Evolutionary conservation across 30 jellyfish, hydroid and myxozoan species (phyloP).

Genomic region (Hydractinia echinata): DNA sequence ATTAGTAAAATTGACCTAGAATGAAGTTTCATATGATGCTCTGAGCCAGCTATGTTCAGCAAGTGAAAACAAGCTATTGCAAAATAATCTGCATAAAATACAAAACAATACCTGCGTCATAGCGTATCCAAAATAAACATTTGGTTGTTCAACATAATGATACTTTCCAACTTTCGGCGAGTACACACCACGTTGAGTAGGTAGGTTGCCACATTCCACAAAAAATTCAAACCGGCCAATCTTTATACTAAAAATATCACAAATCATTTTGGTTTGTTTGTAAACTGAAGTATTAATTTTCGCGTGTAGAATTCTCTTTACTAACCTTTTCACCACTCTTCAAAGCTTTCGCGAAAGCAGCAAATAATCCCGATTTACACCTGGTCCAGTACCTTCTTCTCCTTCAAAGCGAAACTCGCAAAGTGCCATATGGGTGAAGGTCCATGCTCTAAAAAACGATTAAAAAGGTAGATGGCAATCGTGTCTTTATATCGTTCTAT

Average conservation of each 20-base stretch:
- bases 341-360: constrained; percentile 70
- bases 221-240: constrained; percentile 39
- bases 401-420: constrained; percentile 88
- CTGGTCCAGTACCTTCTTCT: constrained; percentile 98
- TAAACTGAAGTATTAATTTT: constrained; percentile 9
- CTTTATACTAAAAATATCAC: constrained; percentile 33
- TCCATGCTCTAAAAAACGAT: constrained; percentile 44
- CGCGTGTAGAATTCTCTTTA: not conserved
- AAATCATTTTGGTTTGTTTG: constrained; percentile 26
- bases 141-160: not conserved
- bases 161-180: constrained; percentile 28
- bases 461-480: not conserved
- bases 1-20: no score
- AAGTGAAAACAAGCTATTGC: no score
- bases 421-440: constrained; percentile 72
- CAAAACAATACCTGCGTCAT: constrained; percentile 31
- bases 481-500: no score
- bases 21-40: no score
- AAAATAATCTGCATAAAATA: no score
- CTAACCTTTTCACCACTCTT: constrained; percentile 33
- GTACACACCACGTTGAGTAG: constrained; percentile 31
- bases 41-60: no score
- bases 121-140: constrained; percentile 22
- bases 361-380: constrained; percentile 77
- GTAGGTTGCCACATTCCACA: constrained; percentile 34